These are phyloP conservation scores for Cataglyphis hispanica DNA, from an alignment of 1,140 invertebrate genomes.

Conservation along the genomic window DNA sequence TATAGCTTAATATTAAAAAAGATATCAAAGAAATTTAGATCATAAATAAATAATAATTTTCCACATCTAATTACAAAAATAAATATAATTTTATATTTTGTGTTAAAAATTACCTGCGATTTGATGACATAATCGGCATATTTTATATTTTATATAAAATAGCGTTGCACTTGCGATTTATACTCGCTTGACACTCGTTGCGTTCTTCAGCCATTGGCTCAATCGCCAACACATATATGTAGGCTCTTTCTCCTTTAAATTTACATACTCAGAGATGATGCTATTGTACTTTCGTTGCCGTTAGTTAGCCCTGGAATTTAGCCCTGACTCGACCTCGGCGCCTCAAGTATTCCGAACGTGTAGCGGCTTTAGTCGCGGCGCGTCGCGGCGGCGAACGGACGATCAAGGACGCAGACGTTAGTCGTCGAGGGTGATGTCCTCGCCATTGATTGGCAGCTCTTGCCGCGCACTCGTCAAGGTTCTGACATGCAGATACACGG, in stretches of 20 bases:
- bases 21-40: not conserved
- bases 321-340: constrained; percentile 55
- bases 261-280: constrained; percentile 16
- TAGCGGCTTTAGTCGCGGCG: constrained; percentile 42
- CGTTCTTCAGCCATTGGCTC: not conserved
- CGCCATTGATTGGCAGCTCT: constrained; percentile 83
- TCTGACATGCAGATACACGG: constrained; percentile 54
- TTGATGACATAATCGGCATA: not conserved
- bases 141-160: not conserved
- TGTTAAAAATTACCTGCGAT: not conserved
- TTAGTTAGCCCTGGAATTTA: constrained; percentile 55
- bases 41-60: not conserved
- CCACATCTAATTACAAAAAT: no score
- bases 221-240: not conserved
- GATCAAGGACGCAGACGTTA: constrained; percentile 76
- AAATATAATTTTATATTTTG: not conserved
- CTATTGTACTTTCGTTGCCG: constrained; percentile 61
- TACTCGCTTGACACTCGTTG: not conserved
- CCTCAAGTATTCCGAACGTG: constrained; percentile 54
- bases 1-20: not conserved
- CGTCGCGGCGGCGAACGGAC: constrained; percentile 67
- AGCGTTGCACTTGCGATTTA: not conserved
- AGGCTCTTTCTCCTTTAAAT: constrained; percentile 60
- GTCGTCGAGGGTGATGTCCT: constrained; percentile 82
- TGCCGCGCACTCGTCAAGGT: constrained; percentile 73